Percentiles rank a stretch among this genome's conserved stretches.
phyloP scores from a whole-genome alignment of 2,888 invertebrate species.

The Listrodromus nycthemerus region DNA sequence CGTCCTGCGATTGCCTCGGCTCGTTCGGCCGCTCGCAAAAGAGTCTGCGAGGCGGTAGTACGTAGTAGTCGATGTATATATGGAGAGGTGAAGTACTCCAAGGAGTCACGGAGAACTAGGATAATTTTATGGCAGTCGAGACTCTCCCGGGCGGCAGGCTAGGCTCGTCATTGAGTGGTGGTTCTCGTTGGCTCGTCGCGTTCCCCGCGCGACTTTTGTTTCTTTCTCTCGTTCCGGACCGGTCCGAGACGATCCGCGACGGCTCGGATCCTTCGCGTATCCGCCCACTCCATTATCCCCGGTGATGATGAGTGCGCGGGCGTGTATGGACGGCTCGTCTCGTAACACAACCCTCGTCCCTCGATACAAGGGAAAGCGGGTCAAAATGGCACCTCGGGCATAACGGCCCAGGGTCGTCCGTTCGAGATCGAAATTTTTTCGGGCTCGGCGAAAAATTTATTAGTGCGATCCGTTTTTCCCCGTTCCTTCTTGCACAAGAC shows the following conservation, averaged over 20 bases:
- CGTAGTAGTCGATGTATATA: slow-evolving; percentile 10
- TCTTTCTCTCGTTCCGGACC: slow-evolving; percentile 56
- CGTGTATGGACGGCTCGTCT: slow-evolving; percentile 75
- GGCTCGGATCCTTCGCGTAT: slow-evolving; percentile 75
- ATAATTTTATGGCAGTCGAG: slow-evolving; percentile 80
- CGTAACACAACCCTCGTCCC: slow-evolving; percentile 75
- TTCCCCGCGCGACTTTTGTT: slow-evolving; percentile 35
- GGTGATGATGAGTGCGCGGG: slow-evolving; percentile 84
- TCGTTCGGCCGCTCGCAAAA: slow-evolving; percentile 9
- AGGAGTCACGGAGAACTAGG: slow-evolving; percentile 75
- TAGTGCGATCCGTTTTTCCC: slow-evolving; percentile 1
- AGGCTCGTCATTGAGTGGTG: slow-evolving; percentile 78
- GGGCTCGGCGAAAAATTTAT: slow-evolving; percentile 3
- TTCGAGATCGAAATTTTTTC: background rate
- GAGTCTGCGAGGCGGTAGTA: background rate
- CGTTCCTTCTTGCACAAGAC: background rate
- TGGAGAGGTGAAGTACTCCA: slow-evolving; percentile 43
- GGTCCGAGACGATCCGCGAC: slow-evolving; percentile 72
- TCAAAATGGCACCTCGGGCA: too few relatives aligned
- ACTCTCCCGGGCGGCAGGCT: slow-evolving; percentile 69
- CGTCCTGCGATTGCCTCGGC: slow-evolving; percentile 6
- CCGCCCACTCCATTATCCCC: slow-evolving; percentile 84
- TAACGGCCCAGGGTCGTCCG: too few relatives aligned
- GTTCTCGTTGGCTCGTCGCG: slow-evolving; percentile 77
- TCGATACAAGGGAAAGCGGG: background rate